These are phyloP conservation scores for Gavialis gangeticus DNA, from an alignment of 2,113 vertebrate genomes.

Conservation along the genomic window DNA sequence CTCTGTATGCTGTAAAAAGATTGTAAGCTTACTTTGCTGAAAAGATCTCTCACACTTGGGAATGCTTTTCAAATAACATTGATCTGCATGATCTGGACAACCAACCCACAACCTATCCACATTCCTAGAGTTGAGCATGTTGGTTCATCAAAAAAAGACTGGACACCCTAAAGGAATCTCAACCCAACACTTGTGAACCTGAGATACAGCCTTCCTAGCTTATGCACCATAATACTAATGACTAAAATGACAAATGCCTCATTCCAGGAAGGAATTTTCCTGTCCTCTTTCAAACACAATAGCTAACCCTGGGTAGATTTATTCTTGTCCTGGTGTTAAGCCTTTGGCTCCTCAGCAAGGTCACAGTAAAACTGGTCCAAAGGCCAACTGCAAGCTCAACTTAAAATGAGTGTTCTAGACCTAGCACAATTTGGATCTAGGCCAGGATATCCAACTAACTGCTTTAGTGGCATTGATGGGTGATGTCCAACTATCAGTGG, in stretches of 20 bases:
- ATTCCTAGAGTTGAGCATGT: not conserved
- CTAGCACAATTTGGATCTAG: not conserved
- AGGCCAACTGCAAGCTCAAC: not conserved
- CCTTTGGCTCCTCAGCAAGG: not conserved
- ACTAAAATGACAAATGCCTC: not conserved
- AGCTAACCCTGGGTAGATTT: not conserved
- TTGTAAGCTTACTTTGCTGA: not conserved
- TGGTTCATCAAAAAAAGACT: not conserved
- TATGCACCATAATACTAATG: not conserved
- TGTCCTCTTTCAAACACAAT: not conserved
- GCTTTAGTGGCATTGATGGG: not conserved
- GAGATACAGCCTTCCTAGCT: not conserved
- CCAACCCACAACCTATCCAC: not conserved
- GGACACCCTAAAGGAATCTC: not conserved
- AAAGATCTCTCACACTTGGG: not conserved
- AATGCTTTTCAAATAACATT: not conserved
- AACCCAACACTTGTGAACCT: not conserved
- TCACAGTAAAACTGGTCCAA: not conserved
- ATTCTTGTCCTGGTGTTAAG: not conserved
- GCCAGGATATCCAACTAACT: not conserved
- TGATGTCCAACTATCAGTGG: not conserved
- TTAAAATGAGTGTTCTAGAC: not conserved
- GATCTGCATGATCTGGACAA: not conserved
- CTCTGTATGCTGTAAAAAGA: not conserved
- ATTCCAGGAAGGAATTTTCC: not conserved